phyloP scores from a whole-genome alignment of 2,888 invertebrate species.

The Meta bourneti region DNA sequence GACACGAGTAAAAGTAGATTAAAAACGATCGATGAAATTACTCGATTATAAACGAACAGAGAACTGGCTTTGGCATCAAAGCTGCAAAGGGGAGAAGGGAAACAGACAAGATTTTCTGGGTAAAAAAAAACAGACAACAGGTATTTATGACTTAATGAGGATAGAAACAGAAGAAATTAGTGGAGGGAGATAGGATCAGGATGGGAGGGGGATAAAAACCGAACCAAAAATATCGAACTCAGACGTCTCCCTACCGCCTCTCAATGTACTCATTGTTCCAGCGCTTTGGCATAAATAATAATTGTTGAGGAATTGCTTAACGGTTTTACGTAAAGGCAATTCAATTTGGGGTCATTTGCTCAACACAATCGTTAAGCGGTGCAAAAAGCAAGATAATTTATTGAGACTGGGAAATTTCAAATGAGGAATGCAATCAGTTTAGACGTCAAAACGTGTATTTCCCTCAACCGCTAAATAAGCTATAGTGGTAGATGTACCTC shows the following conservation, averaged over 20 bases:
- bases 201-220: constrained; percentile 25
- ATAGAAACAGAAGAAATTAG: constrained; percentile 21
- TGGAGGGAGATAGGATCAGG: background rate
- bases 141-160: constrained; percentile 52
- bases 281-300: constrained; percentile 11
- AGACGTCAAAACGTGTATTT: background rate
- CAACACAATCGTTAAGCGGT: background rate
- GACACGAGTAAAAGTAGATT: background rate
- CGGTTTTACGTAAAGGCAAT: background rate
- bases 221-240: constrained; percentile 23
- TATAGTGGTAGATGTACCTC: background rate
- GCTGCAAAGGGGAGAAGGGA: background rate
- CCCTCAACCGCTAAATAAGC: background rate
- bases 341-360: background rate
- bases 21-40: constrained; percentile 54
- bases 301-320: constrained; percentile 18
- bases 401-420: background rate
- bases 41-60: constrained; percentile 66
- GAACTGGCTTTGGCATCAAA: constrained; percentile 23
- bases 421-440: background rate
- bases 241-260: constrained; percentile 4
- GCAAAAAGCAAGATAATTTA: background rate
- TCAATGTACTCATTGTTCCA: constrained; percentile 51
- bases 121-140: background rate
- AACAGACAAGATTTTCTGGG: background rate